Evolutionary conservation across 1,140 invertebrate species (phyloP), one percentile per base, ranked within the genome.

Genomic region (Drosophila pallidifrons): DNA sequence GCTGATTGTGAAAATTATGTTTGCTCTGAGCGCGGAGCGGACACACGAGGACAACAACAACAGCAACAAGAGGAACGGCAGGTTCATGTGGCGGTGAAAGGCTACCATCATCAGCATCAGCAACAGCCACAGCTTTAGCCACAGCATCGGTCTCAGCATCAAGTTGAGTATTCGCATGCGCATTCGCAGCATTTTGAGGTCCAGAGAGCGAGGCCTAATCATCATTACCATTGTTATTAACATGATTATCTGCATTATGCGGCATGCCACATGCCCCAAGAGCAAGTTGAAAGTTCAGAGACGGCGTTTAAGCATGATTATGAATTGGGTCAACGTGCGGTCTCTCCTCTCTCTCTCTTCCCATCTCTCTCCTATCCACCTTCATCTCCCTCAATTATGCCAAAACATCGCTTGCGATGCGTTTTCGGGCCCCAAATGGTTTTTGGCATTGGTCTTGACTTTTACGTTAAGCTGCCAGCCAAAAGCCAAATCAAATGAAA

Each of bases 151-250:
- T n/a, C 3, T 13, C 41, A 43, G 41, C 35, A 38, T 38, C 35
- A 38, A 25, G 20, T 25, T 25, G 20, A 25, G 8, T 10, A 38
- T 38, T 10, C 6, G 35, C 59, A 30, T 45, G 32, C 28, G 60
- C 69, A 65, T 46, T 38, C 10, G 49, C 41, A 38, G 10, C 32
- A 61, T 63, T 25, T 67, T 66, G 66, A 52, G 68, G 72, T 70
- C 52, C 69, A 68, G 72, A 59, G 59, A 52, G 46, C 61, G 54
- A 70, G 72, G 76, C 85, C 85, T 89, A 89, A 88, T 89, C 85
- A 89, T 88, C 85, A 88, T 89, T 89, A 88, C 81, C 81, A 90
- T 89, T 85, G 81, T 85, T 90, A 89, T 89, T 89, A 89, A 89
- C 81, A 85, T 89, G 85, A 89, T 89, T 89, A 89, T 90, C 85